These are phyloP conservation scores for Cryptomyrus ogoouensis DNA, from an alignment of 2,113 vertebrate species.

Conservation along the genomic window DNA sequence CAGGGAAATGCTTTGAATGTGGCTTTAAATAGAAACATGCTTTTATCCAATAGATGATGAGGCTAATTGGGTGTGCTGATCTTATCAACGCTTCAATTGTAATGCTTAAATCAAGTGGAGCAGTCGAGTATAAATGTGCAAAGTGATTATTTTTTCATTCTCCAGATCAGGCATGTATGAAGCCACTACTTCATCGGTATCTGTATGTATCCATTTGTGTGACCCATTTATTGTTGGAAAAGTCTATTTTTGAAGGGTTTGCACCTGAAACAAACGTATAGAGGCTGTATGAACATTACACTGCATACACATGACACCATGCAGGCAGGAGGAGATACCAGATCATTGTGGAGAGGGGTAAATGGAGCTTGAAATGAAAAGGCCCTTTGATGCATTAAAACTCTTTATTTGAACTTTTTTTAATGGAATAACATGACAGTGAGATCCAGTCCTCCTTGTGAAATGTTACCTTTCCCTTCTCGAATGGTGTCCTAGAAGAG, in stretches of 20 bases:
- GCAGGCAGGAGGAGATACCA: background rate
- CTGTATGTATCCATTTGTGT: background rate
- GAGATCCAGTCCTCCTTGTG: background rate
- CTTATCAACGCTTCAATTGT: background rate
- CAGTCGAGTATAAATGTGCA: too few species aligned
- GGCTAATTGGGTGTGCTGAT: background rate
- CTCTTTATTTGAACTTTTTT: background rate
- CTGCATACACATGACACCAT: background rate
- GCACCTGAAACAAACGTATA: background rate
- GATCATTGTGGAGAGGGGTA: background rate
- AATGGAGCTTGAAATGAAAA: conserved; percentile 15
- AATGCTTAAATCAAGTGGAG: background rate
- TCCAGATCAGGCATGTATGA: background rate
- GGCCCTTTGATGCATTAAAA: conserved; percentile 13
- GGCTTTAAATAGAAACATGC: background rate
- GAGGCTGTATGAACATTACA: background rate
- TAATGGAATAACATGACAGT: background rate
- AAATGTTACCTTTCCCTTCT: background rate
- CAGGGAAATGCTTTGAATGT: background rate
- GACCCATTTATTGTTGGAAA: background rate
- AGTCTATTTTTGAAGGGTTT: background rate
- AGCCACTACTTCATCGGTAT: background rate
- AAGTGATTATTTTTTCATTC: background rate
- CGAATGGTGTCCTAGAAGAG: background rate
- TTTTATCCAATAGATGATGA: background rate